These are phyloP conservation scores for Pseudococcus viburni DNA, from an alignment of 2,888 invertebrate genomes.

Conservation along the genomic window DNA sequence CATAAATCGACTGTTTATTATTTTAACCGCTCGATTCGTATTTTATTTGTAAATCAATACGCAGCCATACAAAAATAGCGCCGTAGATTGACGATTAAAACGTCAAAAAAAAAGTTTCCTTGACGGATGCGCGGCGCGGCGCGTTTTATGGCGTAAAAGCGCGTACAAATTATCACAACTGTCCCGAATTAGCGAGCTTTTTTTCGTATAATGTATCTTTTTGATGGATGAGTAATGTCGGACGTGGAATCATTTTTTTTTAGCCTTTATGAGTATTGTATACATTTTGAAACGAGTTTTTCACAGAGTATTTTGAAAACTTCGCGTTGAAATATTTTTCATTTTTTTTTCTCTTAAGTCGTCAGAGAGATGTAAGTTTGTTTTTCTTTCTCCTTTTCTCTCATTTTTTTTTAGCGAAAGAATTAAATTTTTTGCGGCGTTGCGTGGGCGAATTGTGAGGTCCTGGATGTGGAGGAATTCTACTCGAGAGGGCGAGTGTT, in stretches of 20 bases:
- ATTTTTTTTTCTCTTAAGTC: conserved; percentile 15
- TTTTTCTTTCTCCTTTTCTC: neutral
- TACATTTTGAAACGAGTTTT: neutral
- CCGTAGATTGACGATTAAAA: conserved; percentile 34
- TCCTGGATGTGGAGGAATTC: neutral
- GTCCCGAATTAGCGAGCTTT: conserved; percentile 14
- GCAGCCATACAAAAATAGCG: conserved; percentile 34
- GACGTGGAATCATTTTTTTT: conserved; percentile 9
- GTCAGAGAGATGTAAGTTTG: neutral
- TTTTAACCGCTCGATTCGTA: conserved; percentile 51
- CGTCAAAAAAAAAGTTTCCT: conserved; percentile 42
- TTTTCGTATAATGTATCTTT: conserved; percentile 46
- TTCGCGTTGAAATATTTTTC: conserved; percentile 17
- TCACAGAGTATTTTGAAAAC: neutral
- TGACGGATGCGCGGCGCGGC: neutral
- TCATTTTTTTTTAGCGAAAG: neutral
- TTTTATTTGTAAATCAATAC: conserved; percentile 52
- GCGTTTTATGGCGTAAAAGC: conserved; percentile 6
- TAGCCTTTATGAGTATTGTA: conserved; percentile 1
- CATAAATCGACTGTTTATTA: conserved; percentile 52
- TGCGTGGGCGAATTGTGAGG: neutral
- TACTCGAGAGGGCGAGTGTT: neutral
- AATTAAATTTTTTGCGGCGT: neutral
- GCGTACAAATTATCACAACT: conserved; percentile 23
- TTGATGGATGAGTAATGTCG: conserved; percentile 52